Conservation (phyloP, 1,140 invertebrate genomes). For the Philotrypesis tridentata region DNA sequence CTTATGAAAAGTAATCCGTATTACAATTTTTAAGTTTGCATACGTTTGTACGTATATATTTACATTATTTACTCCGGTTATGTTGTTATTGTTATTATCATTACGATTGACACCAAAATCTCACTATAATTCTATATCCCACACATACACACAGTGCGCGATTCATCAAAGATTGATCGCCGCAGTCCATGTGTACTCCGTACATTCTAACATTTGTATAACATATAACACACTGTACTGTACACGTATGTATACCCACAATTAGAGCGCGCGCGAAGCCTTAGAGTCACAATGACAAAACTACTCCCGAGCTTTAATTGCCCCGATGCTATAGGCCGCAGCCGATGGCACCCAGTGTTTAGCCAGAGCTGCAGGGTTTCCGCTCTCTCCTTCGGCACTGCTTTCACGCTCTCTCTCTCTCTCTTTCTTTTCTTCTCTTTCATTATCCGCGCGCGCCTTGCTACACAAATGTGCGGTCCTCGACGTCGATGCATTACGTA, state of each 20-base stretch:
- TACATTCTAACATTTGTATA: too few relatives aligned
- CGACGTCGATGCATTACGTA: neutral
- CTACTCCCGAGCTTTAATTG: conserved; percentile 59
- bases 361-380: conserved; percentile 58
- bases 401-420: conserved; percentile 36
- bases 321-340: conserved; percentile 45
- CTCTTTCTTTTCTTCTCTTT: neutral
- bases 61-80: too few relatives aligned
- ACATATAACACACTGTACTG: too few relatives aligned
- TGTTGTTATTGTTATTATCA: too few relatives aligned
- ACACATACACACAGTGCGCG: too few relatives aligned
- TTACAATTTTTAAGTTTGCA: too few relatives aligned
- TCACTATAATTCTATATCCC: too few relatives aligned
- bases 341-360: conserved; percentile 56
- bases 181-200: too few relatives aligned
- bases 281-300: conserved; percentile 57
- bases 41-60: too few relatives aligned
- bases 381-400: conserved; percentile 45
- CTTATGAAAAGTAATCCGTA: too few relatives aligned
- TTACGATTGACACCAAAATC: too few relatives aligned
- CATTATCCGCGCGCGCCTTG: neutral
- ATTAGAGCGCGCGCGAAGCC: conserved; percentile 54
- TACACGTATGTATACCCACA: neutral
- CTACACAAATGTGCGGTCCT: neutral
- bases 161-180: too few relatives aligned